Conservation (phyloP, 2,888 invertebrate genomes). For the Ornithoptera priamus region DNA sequence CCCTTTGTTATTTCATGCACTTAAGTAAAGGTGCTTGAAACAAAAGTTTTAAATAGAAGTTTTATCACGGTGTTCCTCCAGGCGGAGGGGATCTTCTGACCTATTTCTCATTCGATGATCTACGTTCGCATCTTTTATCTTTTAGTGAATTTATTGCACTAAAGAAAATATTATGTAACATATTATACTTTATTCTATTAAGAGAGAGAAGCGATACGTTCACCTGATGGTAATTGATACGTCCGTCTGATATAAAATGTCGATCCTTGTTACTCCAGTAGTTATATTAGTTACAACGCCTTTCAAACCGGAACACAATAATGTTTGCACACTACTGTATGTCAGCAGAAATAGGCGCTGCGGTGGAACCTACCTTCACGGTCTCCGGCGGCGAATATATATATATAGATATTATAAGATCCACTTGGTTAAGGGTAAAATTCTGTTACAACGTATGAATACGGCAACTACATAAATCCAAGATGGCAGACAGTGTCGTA, state of each 20-base stretch:
- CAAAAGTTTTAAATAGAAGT: constrained; percentile 71
- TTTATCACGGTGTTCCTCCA: constrained; percentile 68
- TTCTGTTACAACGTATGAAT: constrained; percentile 27
- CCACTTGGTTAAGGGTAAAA: constrained; percentile 20
- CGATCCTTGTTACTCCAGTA: too few species aligned
- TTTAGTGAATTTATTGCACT: neutral
- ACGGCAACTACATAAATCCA: constrained; percentile 37
- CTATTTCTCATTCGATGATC: constrained; percentile 72
- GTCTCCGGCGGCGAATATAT: neutral
- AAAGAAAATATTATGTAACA: constrained; percentile 4
- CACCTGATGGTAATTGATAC: too few species aligned
- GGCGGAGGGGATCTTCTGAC: constrained; percentile 65
- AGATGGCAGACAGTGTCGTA: constrained; percentile 44
- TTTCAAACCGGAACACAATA: too few species aligned
- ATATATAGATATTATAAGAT: neutral
- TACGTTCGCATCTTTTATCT: constrained; percentile 35
- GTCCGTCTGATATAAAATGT: too few species aligned
- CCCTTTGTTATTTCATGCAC: constrained; percentile 40
- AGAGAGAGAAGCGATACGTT: neutral
- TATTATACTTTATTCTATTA: neutral
- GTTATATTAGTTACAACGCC: too few species aligned
- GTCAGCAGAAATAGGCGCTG: too few species aligned
- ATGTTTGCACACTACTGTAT: too few species aligned
- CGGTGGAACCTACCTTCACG: too few species aligned
- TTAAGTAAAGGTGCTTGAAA: constrained; percentile 69